Evolutionary conservation across 1,140 invertebrate genomes (phyloP), one percentile per base, ranked within the genome.

Genomic region (Penaeus chinensis): DNA sequence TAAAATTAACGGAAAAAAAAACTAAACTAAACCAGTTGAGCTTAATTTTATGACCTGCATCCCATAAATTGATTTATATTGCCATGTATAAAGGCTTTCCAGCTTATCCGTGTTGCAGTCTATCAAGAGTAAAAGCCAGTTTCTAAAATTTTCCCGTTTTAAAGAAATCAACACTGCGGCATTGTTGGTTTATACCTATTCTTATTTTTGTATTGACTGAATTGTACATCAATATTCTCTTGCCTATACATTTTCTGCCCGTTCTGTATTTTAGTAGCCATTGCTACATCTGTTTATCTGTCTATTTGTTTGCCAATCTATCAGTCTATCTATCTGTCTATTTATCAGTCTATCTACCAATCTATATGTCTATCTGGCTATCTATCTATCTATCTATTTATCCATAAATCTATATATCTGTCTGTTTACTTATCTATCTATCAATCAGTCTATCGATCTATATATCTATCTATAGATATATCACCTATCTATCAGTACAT

Each of bases 361-460:
- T 47, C 24, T 78, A 27, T 24, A 27, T 19, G 10, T 32, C 8
- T 47, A 78, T 27, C 22, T 1, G 20, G 8, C 24, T 32, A 78
- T 27, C 13, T 11, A 27, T 27, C 22, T 78, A 78, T 47, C 10
- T 78, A 78, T 54, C 19, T 54, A 27, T 66, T 37, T 82, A 16
- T 62, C n/a, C 69, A 66, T 63, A 2, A 16, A 63, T 82, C 11
- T 63, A 62, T 66, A 62, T 62, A 82, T 82, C 16, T 78, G 47
- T 78, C 22, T 20, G 13, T 13, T 1, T 13, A 27, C 37, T 16
- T 82, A 37, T 62, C n/a, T 62, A 66, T 82, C 19, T n/a, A 47
- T 62, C n/a, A 2, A 42, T 42, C 24, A 22, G 7, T 32, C 22
- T 42, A 78, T 24, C 22, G 7, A 42, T 24, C 24, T 13, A 78